A percentile compares a stretch with the other conserved stretches of the same genome.
Evolutionary conservation across 2,888 invertebrate species (phyloP).

Genomic region (Athripsodes cinereus): DNA sequence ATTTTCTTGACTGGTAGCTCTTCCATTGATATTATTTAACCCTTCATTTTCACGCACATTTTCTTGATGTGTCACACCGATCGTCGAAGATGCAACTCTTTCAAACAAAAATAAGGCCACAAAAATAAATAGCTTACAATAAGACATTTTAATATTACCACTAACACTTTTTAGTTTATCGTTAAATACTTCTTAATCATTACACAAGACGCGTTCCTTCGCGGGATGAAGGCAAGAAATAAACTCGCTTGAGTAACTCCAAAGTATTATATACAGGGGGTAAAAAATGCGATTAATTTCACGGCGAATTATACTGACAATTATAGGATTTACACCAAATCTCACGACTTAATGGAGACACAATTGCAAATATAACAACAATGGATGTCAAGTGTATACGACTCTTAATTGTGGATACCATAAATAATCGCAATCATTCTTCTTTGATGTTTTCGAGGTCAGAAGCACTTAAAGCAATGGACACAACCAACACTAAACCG

Average conservation of each 20-base stretch:
- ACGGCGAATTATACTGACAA: conserved; percentile 44
- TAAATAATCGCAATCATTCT: conserved; percentile 21
- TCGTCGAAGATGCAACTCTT: conserved; percentile 30
- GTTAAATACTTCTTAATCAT: neutral
- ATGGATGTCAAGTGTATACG: conserved; percentile 15
- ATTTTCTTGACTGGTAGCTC: conserved; percentile 42
- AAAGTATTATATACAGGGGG: conserved; percentile 21
- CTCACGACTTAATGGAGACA: conserved; percentile 33
- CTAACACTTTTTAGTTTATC: neutral
- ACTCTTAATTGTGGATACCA: conserved; percentile 22
- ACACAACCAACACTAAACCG: conserved; percentile 4
- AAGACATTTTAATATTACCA: neutral
- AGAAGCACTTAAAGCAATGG: conserved; percentile 9
- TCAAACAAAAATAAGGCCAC: neutral
- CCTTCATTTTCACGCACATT: conserved; percentile 35
- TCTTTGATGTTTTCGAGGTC: conserved; percentile 22
- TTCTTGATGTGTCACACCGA: conserved; percentile 43
- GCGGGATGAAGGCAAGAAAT: conserved; percentile 19
- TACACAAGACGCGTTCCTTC: conserved; percentile 6
- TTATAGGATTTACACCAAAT: conserved; percentile 47
- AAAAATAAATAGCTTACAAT: neutral
- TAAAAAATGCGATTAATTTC: conserved; percentile 43
- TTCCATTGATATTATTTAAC: conserved; percentile 41
- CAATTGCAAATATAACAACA: conserved; percentile 21
- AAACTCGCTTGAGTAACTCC: conserved; percentile 12